Conservation (phyloP, 2,113 vertebrate genomes). For the Oncorhynchus nerka region DNA sequence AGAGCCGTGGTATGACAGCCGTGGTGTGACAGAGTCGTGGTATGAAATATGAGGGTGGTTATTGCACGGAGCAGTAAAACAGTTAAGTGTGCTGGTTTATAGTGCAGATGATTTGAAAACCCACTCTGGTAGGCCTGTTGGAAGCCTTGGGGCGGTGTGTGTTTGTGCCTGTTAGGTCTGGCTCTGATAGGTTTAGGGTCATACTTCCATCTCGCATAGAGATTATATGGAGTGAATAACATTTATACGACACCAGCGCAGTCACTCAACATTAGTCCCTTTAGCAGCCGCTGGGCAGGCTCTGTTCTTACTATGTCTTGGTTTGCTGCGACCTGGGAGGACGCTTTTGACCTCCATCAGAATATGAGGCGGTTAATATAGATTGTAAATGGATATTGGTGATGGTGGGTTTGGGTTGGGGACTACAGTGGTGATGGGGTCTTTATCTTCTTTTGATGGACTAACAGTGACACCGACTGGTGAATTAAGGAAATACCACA, state of each 20-base stretch:
- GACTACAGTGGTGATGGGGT: neutral
- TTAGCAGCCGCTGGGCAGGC: neutral
- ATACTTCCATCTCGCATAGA: neutral
- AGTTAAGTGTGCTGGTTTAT: slow-evolving; percentile 9
- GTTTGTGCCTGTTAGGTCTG: neutral
- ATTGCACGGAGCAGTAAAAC: slow-evolving; percentile 9
- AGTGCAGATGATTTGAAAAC: slow-evolving; percentile 15
- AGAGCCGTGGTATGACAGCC: too few relatives aligned
- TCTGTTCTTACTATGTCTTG: neutral
- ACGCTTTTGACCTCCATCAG: neutral
- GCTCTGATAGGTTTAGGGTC: slow-evolving; percentile 11
- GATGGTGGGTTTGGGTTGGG: neutral
- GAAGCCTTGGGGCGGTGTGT: neutral
- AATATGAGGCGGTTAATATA: slow-evolving; percentile 4
- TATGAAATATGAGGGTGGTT: slow-evolving; percentile 7
- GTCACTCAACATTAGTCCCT: neutral
- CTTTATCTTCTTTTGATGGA: neutral
- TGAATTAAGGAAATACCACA: neutral
- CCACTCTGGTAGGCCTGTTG: neutral
- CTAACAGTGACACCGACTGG: slow-evolving; percentile 61
- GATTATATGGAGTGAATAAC: slow-evolving; percentile 21
- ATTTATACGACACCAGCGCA: neutral
- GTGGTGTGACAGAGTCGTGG: too few relatives aligned
- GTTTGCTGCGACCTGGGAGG: neutral
- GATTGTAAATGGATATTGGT: neutral